These are phyloP conservation scores for Neuroscelio doddi DNA, from an alignment of 2,888 invertebrate genomes.

Conservation along the genomic window DNA sequence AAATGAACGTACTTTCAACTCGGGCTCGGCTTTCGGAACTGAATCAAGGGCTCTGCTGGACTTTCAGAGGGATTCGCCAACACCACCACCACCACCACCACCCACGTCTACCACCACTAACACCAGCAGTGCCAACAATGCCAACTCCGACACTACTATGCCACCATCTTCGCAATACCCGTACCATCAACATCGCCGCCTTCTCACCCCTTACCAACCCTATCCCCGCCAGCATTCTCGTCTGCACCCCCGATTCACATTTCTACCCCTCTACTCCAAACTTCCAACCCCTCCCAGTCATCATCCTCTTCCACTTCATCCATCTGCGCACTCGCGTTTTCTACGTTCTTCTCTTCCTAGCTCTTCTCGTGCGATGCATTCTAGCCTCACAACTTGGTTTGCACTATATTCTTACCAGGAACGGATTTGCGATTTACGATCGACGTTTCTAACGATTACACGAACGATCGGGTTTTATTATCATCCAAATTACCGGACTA, in stretches of 20 bases:
- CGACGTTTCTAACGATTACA: constrained; percentile 18
- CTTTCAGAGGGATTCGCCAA: constrained; percentile 34
- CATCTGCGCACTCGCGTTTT: constrained; percentile 26
- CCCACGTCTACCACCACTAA: constrained; percentile 37
- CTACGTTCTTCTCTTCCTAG: background rate
- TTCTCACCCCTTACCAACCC: constrained; percentile 32
- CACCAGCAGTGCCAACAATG: constrained; percentile 44
- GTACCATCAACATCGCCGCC: constrained; percentile 27
- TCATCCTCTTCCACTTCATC: constrained; percentile 1
- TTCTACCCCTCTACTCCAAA: constrained; percentile 15
- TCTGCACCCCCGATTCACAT: constrained; percentile 14
- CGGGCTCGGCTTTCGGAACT: constrained; percentile 41
- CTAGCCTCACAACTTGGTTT: too few species aligned
- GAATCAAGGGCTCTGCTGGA: constrained; percentile 33
- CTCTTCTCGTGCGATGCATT: background rate
- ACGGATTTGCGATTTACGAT: constrained; percentile 13
- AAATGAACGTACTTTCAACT: constrained; percentile 33
- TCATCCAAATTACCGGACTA: constrained; percentile 12
- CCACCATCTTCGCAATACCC: constrained; percentile 32
- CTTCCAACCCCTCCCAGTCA: background rate
- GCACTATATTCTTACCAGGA: too few species aligned
- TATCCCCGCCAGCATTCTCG: constrained; percentile 21
- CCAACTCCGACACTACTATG: constrained; percentile 32
- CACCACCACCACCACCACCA: constrained; percentile 27
- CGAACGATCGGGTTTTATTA: constrained; percentile 27